Evolutionary conservation across 2,797 vertebrate species (phyloP).

Genomic region (Lemur catta): DNA sequence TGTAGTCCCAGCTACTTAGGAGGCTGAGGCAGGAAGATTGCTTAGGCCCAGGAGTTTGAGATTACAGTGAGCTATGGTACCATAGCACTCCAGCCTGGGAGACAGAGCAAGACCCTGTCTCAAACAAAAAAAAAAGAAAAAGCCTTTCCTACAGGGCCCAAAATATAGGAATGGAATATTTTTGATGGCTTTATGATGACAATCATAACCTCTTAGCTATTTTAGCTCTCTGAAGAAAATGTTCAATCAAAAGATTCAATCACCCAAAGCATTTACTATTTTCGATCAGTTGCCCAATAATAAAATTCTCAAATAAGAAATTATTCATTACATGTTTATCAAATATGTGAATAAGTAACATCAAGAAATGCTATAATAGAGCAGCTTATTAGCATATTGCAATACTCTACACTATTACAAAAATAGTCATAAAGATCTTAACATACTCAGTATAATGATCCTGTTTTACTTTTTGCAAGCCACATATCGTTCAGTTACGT

Average conservation of each 20-base stretch:
- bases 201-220: not conserved
- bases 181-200: not conserved
- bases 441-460: slow-evolving; percentile 27
- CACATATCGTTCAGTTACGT: slow-evolving; percentile 91
- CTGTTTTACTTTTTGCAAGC: slow-evolving; percentile 87
- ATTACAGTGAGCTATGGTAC: not conserved
- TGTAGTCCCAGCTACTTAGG: not conserved
- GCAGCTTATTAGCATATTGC: slow-evolving; percentile 50
- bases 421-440: slow-evolving; percentile 58
- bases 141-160: not conserved
- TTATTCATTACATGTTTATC: slow-evolving; percentile 55
- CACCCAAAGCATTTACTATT: slow-evolving; percentile 28
- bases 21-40: not conserved
- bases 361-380: slow-evolving; percentile 64
- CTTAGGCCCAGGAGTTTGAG: not conserved
- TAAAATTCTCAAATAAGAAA: slow-evolving; percentile 32
- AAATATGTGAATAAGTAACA: slow-evolving; percentile 62
- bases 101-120: not conserved
- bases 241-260: not conserved
- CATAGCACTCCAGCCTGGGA: not conserved
- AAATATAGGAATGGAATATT: not conserved
- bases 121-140: not conserved
- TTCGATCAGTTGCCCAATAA: slow-evolving; percentile 28
- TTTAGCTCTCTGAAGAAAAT: not conserved
- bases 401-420: slow-evolving; percentile 54